phyloP scores from a whole-genome alignment of 2,888 invertebrate genomes.

The Melitaea athalia region DNA sequence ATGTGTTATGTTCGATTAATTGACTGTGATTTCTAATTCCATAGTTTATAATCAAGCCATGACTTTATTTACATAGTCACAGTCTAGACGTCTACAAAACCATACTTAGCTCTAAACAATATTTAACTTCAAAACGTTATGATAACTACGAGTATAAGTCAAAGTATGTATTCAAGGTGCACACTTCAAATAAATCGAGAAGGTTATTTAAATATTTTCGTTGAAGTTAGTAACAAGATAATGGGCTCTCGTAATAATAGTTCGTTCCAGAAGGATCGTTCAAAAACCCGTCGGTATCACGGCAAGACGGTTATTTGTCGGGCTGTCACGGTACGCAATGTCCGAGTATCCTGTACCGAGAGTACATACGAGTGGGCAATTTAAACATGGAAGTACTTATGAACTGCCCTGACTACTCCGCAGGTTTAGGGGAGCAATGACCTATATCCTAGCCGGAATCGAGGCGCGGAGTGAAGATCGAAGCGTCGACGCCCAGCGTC shows the following conservation, averaged over 20 bases:
- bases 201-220: conserved; percentile 20
- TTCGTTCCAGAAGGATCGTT: conserved; percentile 50
- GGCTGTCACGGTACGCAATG: conserved; percentile 52
- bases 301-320: conserved; percentile 58
- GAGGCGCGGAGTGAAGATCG: conserved; percentile 60
- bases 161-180: neutral
- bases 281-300: conserved; percentile 54
- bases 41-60: neutral
- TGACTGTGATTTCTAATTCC: conserved; percentile 12
- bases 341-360: conserved; percentile 74
- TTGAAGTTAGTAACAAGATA: conserved; percentile 31
- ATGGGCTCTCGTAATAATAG: conserved; percentile 42
- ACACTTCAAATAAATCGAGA: conserved; percentile 4
- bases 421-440: conserved; percentile 82
- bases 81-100: neutral
- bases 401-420: conserved; percentile 77
- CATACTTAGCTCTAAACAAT: neutral
- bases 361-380: conserved; percentile 78
- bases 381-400: conserved; percentile 79
- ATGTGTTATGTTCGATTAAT: conserved; percentile 30
- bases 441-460: conserved; percentile 77
- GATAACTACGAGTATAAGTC: neutral
- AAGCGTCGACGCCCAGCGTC: conserved; percentile 57
- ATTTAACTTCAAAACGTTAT: neutral
- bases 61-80: neutral